Conservation (phyloP, 2,797 vertebrate species). For the Arrhamphus sclerolepis region DNA sequence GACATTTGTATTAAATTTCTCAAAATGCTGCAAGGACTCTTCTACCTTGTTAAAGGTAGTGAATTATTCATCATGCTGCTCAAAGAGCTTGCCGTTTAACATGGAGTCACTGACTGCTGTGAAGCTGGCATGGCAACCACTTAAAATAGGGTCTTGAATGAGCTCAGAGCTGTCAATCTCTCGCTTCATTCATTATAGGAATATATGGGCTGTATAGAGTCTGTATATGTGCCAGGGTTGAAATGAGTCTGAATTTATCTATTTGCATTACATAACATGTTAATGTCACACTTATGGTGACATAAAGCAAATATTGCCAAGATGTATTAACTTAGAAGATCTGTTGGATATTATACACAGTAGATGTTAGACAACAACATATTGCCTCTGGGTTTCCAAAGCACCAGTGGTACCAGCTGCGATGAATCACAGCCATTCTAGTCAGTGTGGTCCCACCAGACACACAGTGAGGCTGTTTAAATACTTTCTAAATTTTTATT, state of each 20-base stretch:
- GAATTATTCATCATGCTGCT: slow-evolving; percentile 73
- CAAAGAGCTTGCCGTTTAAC: slow-evolving; percentile 64
- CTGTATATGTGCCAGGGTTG: background rate
- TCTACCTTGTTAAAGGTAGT: slow-evolving; percentile 42
- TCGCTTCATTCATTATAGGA: slow-evolving; percentile 34
- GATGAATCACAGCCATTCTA: too few relatives aligned
- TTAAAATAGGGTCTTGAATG: slow-evolving; percentile 63
- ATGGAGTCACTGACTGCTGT: slow-evolving; percentile 71
- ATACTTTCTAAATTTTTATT: too few relatives aligned
- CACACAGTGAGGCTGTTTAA: too few relatives aligned
- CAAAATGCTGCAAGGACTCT: slow-evolving; percentile 49
- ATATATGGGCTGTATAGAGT: slow-evolving; percentile 16
- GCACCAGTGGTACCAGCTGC: too few relatives aligned
- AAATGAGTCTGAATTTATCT: background rate
- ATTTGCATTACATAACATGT: background rate
- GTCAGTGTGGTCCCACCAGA: too few relatives aligned
- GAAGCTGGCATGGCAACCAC: slow-evolving; percentile 76
- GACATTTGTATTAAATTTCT: slow-evolving; percentile 36
- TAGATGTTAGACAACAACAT: too few relatives aligned
- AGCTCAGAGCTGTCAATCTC: slow-evolving; percentile 57
- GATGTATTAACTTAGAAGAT: too few relatives aligned
- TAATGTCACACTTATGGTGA: too few relatives aligned
- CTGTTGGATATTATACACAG: too few relatives aligned
- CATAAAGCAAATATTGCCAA: too few relatives aligned
- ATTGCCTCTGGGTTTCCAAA: too few relatives aligned